Base-by-base conservation (phyloP, 1,140 invertebrate species). In the Euwallacea similis region DNA sequence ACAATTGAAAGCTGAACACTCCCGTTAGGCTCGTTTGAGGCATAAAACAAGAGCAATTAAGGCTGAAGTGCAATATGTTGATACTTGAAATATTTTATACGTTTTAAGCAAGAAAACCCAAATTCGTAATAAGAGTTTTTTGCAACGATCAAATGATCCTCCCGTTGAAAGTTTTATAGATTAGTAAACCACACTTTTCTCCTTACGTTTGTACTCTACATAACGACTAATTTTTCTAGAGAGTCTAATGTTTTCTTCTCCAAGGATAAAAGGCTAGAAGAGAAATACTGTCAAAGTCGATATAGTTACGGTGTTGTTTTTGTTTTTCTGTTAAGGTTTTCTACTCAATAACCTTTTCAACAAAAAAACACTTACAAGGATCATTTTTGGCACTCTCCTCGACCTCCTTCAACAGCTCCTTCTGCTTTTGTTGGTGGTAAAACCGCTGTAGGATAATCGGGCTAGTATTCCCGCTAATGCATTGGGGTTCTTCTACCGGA, bases 381-480 rank as follows among this genome's bases (percentile, higher is more conserved):
- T 79, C 75, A 50, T 64, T 68, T 71, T 65, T 81, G 75, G 69
- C 74, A 73, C 72, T 78, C 76, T 81, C 79, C 69, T 81, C 80
- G 9, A 76, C 79, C 71, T 81, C 80, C 65, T 78, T 79, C 7
- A 76, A 71, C 65, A 81, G 46, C 66, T 82, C 81, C 71, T 85
- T 80, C 77, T 88, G 87, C 66, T 86, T 86, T 73, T 86, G 87
- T 75, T 88, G 87, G 78, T 88, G 86, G 77, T 86, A 86, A 78
- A 87, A 88, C 76, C 87, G 79, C 77, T 88, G 87, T 62, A 88
- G 79, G 11, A 88, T 84, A 77, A 88, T 86, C 7, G 87, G 87
- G 81, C 86, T 88, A n/a, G 86, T 88, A 78, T 87, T 87, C 21
- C 86, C 86, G 47, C 82, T 82, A 53, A 76, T 74, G 56, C 74